Evolutionary conservation across 2,888 invertebrate genomes (phyloP).

Genomic region (Xylocampa areola): DNA sequence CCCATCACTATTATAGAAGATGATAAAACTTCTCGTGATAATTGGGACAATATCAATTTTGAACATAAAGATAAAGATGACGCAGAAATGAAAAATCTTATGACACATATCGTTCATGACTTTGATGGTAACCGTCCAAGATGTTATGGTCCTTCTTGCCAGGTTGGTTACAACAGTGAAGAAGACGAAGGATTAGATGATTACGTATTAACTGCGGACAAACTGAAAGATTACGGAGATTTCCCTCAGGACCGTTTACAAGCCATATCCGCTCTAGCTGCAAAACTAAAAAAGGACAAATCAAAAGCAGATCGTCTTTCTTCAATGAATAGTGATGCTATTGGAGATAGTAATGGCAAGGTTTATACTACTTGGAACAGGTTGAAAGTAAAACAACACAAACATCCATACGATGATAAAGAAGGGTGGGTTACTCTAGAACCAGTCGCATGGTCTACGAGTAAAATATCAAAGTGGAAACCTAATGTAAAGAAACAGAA

Average conservation of each 20-base stretch:
- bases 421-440: constrained; percentile 94
- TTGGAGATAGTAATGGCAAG: constrained; percentile 70
- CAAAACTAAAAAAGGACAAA: constrained; percentile 86
- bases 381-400: constrained; percentile 87
- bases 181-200: constrained; percentile 89
- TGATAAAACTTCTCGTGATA: constrained; percentile 55
- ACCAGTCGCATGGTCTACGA: constrained; percentile 94
- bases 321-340: constrained; percentile 61
- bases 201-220: constrained; percentile 90
- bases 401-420: constrained; percentile 91
- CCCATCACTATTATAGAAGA: constrained; percentile 90
- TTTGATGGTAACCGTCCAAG: constrained; percentile 75
- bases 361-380: constrained; percentile 87
- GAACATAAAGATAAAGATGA: constrained; percentile 69
- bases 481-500: constrained; percentile 90
- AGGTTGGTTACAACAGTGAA: constrained; percentile 74
- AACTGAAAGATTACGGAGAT: constrained; percentile 84
- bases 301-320: constrained; percentile 68
- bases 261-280: constrained; percentile 83
- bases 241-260: constrained; percentile 80
- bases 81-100: constrained; percentile 79
- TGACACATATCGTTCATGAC: constrained; percentile 83
- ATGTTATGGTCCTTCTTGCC: constrained; percentile 86
- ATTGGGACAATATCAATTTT: constrained; percentile 68
- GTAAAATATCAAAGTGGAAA: constrained; percentile 95